Conservation (phyloP, 1,140 invertebrate species). For the Limonius californicus region DNA sequence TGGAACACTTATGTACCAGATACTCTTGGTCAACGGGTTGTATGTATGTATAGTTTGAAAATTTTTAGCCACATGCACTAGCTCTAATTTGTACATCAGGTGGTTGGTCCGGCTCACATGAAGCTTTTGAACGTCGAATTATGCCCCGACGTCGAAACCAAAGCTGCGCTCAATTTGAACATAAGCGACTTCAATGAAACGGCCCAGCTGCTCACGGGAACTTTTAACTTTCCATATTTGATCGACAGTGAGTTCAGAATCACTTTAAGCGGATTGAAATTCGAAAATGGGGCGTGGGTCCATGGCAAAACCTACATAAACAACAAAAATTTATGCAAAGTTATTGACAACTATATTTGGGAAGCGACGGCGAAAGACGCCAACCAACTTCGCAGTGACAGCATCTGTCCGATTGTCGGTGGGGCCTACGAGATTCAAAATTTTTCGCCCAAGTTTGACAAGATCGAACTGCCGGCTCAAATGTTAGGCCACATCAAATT, state of each 20-base stretch:
- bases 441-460: conserved; percentile 15
- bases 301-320: conserved; percentile 15
- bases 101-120: no score
- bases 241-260: conserved; percentile 12
- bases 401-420: conserved; percentile 15
- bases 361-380: background rate
- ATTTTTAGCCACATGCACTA: no score
- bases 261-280: conserved; percentile 6
- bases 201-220: background rate
- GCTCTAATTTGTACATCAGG: no score
- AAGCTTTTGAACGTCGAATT: no score
- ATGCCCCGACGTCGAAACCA: no score
- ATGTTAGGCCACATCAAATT: conserved; percentile 19
- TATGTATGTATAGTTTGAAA: no score
- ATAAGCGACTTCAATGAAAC: background rate
- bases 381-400: background rate
- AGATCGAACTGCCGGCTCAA: conserved; percentile 17
- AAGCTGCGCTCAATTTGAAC: background rate
- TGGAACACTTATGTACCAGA: no score
- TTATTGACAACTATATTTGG: conserved; percentile 17
- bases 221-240: background rate
- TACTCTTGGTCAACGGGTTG: no score
- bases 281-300: background rate
- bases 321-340: conserved; percentile 16
- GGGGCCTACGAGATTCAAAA: conserved; percentile 16